phyloP scores from a whole-genome alignment of 2,888 invertebrate species.

The Spialia ferax region DNA sequence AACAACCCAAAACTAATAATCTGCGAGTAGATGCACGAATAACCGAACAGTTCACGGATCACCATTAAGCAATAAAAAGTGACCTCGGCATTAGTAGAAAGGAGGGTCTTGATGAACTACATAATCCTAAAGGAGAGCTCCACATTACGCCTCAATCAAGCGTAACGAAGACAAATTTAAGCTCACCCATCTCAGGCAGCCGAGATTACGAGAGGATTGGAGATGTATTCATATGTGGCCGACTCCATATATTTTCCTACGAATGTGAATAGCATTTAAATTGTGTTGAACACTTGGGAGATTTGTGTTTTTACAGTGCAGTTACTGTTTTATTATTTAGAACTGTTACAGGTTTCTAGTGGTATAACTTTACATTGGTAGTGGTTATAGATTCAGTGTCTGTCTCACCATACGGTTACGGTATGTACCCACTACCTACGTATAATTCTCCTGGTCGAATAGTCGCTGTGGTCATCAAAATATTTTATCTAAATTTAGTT shows the following conservation, averaged over 20 bases:
- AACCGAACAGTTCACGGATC: not conserved
- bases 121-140: slow-evolving; percentile 59
- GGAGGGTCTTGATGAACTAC: slow-evolving; percentile 52
- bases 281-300: not conserved
- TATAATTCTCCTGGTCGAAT: too few relatives aligned
- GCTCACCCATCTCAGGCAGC: slow-evolving; percentile 53
- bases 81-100: slow-evolving; percentile 47
- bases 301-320: not conserved
- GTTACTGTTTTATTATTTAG: too few relatives aligned
- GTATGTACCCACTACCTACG: too few relatives aligned
- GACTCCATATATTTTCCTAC: slow-evolving; percentile 9
- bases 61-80: slow-evolving; percentile 28
- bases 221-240: slow-evolving; percentile 26
- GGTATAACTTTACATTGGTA: too few relatives aligned
- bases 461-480: too few relatives aligned
- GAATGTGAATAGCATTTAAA: not conserved
- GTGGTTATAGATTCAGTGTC: too few relatives aligned
- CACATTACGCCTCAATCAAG: slow-evolving; percentile 58
- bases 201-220: slow-evolving; percentile 49
- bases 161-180: slow-evolving; percentile 79
- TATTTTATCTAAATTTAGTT: too few relatives aligned
- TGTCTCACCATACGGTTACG: too few relatives aligned
- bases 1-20: too few relatives aligned
- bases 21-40: too few relatives aligned
- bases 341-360: too few relatives aligned